phyloP scores from a whole-genome alignment of 2,113 vertebrate species.

The Amphiprion percula region DNA sequence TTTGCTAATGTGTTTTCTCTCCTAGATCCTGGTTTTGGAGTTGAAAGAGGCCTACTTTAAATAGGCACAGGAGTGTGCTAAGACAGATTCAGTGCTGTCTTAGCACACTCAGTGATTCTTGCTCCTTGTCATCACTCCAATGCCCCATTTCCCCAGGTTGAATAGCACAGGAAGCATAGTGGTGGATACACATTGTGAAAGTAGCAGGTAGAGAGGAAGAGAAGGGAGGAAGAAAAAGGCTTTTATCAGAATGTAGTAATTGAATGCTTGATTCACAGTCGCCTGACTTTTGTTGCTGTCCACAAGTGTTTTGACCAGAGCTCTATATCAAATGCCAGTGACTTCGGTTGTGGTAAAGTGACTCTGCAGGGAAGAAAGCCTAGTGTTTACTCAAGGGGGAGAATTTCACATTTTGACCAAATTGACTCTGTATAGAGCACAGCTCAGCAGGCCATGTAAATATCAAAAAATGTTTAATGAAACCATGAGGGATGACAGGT shows the following conservation, averaged over 20 bases:
- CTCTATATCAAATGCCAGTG: conserved; percentile 76
- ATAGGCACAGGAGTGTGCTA: conserved; percentile 53
- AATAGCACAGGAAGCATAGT: conserved; percentile 63
- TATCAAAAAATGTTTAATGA: conserved; percentile 79
- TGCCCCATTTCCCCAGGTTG: conserved; percentile 74
- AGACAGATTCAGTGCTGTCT: conserved; percentile 46
- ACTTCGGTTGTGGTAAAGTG: conserved; percentile 87
- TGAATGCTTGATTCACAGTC: conserved; percentile 47
- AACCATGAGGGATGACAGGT: conserved; percentile 74
- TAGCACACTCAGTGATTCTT: conserved; percentile 58
- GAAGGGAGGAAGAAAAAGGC: conserved; percentile 13
- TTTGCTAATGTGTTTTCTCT: conserved; percentile 78
- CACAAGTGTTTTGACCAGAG: conserved; percentile 70
- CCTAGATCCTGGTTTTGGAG: conserved; percentile 54
- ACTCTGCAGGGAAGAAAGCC: conserved; percentile 86
- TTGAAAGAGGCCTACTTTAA: conserved; percentile 72
- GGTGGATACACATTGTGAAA: conserved; percentile 44
- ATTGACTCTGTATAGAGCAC: conserved; percentile 72
- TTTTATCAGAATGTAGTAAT: conserved; percentile 37
- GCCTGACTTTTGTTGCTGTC: conserved; percentile 55
- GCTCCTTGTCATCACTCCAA: conserved; percentile 77
- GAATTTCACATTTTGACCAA: conserved; percentile 78
- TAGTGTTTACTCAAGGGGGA: conserved; percentile 78
- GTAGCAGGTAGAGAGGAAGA: conserved; percentile 53
- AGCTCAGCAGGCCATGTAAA: conserved; percentile 74